These are phyloP conservation scores for Cygnus buccinator DNA, from an alignment of 2,113 vertebrate species.

Conservation along the genomic window DNA sequence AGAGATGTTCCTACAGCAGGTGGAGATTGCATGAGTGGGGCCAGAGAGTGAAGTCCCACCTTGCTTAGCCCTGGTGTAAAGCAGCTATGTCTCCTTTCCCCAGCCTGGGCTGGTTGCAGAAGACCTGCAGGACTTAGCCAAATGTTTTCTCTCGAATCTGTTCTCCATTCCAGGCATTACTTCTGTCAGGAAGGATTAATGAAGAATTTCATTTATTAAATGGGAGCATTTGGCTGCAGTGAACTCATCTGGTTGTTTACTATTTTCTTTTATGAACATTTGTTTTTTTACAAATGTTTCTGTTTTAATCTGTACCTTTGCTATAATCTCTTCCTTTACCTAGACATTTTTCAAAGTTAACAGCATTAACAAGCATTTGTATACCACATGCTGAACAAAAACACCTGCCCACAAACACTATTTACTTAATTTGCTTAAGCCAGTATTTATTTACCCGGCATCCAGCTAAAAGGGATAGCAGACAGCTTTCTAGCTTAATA, in stretches of 20 bases:
- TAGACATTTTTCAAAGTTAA: slow-evolving; percentile 10
- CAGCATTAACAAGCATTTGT: slow-evolving; percentile 22
- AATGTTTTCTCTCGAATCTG: neutral
- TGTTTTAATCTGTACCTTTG: slow-evolving; percentile 6
- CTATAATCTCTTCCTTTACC: slow-evolving; percentile 6
- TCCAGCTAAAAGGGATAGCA: neutral
- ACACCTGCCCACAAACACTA: neutral
- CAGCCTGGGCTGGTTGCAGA: fast-evolving
- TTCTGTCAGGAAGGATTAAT: slow-evolving; percentile 45
- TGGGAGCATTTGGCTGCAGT: neutral
- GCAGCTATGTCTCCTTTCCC: fast-evolving
- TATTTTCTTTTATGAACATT: slow-evolving; percentile 12
- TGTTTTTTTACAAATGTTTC: slow-evolving; percentile 36
- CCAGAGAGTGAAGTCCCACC: fast-evolving
- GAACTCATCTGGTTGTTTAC: neutral
- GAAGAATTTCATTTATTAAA: slow-evolving; percentile 29
- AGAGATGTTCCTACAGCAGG: neutral
- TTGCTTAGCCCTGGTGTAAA: fast-evolving
- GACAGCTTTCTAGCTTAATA: neutral
- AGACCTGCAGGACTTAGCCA: fast-evolving
- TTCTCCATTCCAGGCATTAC: neutral
- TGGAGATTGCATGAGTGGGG: fast-evolving
- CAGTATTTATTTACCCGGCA: slow-evolving; percentile 11
- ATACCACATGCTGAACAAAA: slow-evolving; percentile 12
- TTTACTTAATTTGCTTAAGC: slow-evolving; percentile 37